phyloP scores from a whole-genome alignment of 2,888 invertebrate species.

The Listrodromus nycthemerus region DNA sequence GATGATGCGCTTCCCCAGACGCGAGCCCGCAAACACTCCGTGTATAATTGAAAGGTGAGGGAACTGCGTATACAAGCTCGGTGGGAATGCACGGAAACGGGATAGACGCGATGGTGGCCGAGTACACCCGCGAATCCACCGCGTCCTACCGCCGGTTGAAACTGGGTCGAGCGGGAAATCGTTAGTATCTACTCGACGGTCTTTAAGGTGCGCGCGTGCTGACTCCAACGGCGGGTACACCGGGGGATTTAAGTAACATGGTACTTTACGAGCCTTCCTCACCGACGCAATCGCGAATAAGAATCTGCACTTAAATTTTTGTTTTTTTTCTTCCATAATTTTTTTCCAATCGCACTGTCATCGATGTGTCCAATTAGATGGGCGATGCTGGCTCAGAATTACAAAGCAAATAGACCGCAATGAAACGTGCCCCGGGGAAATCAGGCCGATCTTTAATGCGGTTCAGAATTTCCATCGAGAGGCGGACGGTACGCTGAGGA shows the following conservation, averaged over 20 bases:
- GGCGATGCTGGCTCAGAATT: too few relatives aligned
- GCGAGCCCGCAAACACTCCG: conserved; percentile 59
- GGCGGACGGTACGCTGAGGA: too few relatives aligned
- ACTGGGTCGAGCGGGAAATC: conserved; percentile 78
- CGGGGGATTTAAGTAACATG: conserved; percentile 31
- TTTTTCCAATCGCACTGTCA: too few relatives aligned
- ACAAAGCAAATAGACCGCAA: too few relatives aligned
- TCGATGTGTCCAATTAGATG: too few relatives aligned
- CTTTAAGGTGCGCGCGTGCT: conserved; percentile 63
- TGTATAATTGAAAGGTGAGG: conserved; percentile 74
- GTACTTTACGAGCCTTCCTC: conserved; percentile 36
- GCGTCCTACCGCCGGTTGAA: conserved; percentile 57
- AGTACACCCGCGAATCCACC: conserved; percentile 59
- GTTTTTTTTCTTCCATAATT: neutral
- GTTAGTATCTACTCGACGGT: conserved; percentile 75
- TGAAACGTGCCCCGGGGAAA: too few relatives aligned
- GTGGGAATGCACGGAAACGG: conserved; percentile 33
- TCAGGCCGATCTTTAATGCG: too few relatives aligned
- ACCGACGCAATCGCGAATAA: neutral
- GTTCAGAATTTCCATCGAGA: too few relatives aligned
- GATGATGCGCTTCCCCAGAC: conserved; percentile 47
- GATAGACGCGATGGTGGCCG: conserved; percentile 51
- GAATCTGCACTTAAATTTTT: neutral
- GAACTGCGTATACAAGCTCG: conserved; percentile 63
- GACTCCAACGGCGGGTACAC: conserved; percentile 37